Percentiles rank a stretch among this genome's conserved stretches.
Evolutionary conservation across 2,888 invertebrate genomes (phyloP).

Genomic region (Drosophila engyochracea): DNA sequence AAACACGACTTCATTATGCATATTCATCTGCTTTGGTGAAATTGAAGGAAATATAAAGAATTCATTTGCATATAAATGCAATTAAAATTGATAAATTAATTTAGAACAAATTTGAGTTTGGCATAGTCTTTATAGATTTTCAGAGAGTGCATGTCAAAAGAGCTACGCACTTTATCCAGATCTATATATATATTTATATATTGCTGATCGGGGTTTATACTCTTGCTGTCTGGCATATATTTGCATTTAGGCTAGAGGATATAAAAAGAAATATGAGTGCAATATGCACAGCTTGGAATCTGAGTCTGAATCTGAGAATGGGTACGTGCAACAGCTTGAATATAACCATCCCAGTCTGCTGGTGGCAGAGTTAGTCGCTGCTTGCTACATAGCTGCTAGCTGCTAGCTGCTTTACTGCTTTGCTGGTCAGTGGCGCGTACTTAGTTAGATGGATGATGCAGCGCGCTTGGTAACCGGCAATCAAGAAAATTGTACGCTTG

Average conservation of each 20-base stretch:
- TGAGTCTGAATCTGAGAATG: neutral
- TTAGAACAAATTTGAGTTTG: neutral
- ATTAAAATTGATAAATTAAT: neutral
- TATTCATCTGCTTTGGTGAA: neutral
- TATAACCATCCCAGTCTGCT: conserved; percentile 45
- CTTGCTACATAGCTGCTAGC: conserved; percentile 2
- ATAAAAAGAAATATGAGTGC: conserved; percentile 46
- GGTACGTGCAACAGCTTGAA: conserved; percentile 7
- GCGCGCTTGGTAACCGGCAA: conserved; percentile 66
- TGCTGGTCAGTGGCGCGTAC: conserved; percentile 77
- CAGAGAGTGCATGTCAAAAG: neutral
- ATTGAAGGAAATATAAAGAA: neutral
- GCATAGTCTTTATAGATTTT: neutral
- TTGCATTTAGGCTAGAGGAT: neutral
- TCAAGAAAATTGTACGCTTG: conserved; percentile 74
- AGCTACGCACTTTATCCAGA: neutral
- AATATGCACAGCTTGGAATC: conserved; percentile 30
- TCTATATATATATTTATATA: neutral
- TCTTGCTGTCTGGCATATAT: neutral
- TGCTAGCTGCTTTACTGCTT: conserved; percentile 5
- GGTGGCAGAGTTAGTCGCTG: conserved; percentile 17
- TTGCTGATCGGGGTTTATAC: neutral
- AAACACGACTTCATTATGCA: neutral
- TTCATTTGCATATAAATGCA: neutral
- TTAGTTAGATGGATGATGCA: conserved; percentile 71